Percentiles rank a stretch among this genome's conserved stretches.
phyloP scores from a whole-genome alignment of 2,797 vertebrate genomes.

The Sebastes taczanowskii region DNA sequence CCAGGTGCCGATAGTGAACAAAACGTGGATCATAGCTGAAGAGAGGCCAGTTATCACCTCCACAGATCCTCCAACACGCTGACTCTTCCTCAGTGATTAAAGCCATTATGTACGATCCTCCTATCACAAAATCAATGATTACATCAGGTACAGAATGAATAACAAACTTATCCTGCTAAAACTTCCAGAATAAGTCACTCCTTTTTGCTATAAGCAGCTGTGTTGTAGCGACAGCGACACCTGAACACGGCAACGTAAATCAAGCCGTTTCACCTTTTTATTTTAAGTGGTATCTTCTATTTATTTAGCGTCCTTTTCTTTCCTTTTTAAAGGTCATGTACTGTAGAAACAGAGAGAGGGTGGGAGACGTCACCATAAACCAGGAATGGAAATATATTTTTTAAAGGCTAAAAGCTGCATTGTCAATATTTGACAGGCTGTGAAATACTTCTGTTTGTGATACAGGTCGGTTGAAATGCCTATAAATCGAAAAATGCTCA shows the following conservation, averaged over 20 bases:
- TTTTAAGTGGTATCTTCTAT: slow-evolving; percentile 64
- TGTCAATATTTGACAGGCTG: slow-evolving; percentile 84
- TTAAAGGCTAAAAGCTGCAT: slow-evolving; percentile 52
- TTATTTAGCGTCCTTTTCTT: slow-evolving; percentile 67
- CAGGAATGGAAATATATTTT: slow-evolving; percentile 58
- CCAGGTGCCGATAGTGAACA: background rate
- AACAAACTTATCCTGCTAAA: background rate
- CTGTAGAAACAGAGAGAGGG: slow-evolving; percentile 43
- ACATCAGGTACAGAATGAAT: background rate
- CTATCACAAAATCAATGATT: background rate
- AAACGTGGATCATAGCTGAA: background rate
- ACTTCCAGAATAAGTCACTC: background rate
- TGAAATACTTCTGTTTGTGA: slow-evolving; percentile 61
- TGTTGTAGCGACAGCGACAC: background rate
- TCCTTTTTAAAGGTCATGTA: slow-evolving; percentile 44
- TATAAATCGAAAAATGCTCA: slow-evolving; percentile 49
- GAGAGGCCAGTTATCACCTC: background rate
- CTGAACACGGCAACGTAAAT: background rate
- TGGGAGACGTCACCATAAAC: background rate
- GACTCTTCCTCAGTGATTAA: background rate
- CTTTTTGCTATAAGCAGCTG: background rate
- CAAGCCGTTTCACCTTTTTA: slow-evolving; percentile 19
- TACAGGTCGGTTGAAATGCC: slow-evolving; percentile 55
- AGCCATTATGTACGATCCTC: background rate
- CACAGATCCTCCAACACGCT: background rate